These are phyloP conservation scores for Sphaerophoria taeniata DNA, from an alignment of 2,888 invertebrate species.

Conservation along the genomic window DNA sequence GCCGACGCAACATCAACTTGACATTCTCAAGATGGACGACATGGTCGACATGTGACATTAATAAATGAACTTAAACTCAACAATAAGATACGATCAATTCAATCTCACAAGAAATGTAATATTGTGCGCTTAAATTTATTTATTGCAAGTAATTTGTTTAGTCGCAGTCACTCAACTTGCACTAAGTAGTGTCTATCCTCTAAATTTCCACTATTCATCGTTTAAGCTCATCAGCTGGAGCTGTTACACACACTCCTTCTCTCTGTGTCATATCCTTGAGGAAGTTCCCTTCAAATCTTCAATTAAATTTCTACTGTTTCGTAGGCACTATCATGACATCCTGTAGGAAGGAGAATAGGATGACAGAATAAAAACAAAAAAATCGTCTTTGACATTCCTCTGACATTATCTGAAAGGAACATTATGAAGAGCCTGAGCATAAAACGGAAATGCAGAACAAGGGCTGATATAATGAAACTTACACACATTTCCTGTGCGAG, in stretches of 20 bases:
- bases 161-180: slow-evolving; percentile 1
- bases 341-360: slow-evolving; percentile 30
- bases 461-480: slow-evolving; percentile 59
- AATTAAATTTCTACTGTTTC: slow-evolving; percentile 44
- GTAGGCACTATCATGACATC: slow-evolving; percentile 34
- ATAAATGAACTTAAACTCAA: slow-evolving; percentile 66
- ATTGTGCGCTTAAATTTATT: slow-evolving; percentile 68
- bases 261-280: slow-evolving; percentile 6
- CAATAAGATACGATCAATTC: slow-evolving; percentile 68
- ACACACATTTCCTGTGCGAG: slow-evolving; percentile 56
- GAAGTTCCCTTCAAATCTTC: background rate
- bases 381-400: slow-evolving; percentile 49
- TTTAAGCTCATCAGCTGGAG: too few species aligned
- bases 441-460: slow-evolving; percentile 70
- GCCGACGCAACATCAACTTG: slow-evolving; percentile 32
- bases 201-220: background rate
- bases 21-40: slow-evolving; percentile 51
- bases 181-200: slow-evolving; percentile 2
- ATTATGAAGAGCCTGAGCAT: slow-evolving; percentile 66
- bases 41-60: slow-evolving; percentile 67
- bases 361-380: slow-evolving; percentile 16
- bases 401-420: slow-evolving; percentile 71
- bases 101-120: slow-evolving; percentile 61
- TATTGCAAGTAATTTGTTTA: slow-evolving; percentile 66
- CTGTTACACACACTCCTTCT: background rate